These are phyloP conservation scores for Ceraclea dissimilis DNA, from an alignment of 2,888 invertebrate genomes.

Conservation along the genomic window DNA sequence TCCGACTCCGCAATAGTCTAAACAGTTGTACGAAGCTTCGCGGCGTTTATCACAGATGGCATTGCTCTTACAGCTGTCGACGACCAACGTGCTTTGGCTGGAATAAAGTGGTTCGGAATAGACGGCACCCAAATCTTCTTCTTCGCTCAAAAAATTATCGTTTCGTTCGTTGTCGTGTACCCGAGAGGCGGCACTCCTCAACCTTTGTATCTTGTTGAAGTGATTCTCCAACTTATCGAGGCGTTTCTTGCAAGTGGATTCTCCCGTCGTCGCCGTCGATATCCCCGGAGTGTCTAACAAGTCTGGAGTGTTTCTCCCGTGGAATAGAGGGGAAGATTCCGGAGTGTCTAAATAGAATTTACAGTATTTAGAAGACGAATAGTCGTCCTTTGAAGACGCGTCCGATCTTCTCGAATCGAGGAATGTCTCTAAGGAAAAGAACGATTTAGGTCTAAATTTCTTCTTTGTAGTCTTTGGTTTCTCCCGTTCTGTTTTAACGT, in stretches of 20 bases:
- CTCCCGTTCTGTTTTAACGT: not conserved
- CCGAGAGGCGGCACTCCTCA: constrained; percentile 33
- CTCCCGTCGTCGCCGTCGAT: constrained; percentile 35
- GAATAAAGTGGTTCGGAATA: constrained; percentile 45
- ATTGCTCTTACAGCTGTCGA: constrained; percentile 27
- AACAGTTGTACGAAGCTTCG: constrained; percentile 6
- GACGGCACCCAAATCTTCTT: constrained; percentile 39
- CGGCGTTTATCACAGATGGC: not conserved
- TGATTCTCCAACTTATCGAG: constrained; percentile 46
- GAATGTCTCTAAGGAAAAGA: constrained; percentile 47
- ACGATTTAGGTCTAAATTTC: constrained; percentile 37
- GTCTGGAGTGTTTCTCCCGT: constrained; percentile 43
- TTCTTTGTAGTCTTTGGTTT: constrained; percentile 36
- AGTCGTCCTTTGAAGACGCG: constrained; percentile 45
- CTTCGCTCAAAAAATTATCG: constrained; percentile 32
- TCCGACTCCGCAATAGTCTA: not conserved
- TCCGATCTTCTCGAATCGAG: constrained; percentile 47
- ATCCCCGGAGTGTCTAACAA: constrained; percentile 43
- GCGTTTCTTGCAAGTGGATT: constrained; percentile 40
- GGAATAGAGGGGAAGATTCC: constrained; percentile 45
- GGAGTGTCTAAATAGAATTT: constrained; percentile 46
- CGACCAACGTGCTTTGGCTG: constrained; percentile 44
- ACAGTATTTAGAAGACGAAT: constrained; percentile 47
- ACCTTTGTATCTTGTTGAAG: constrained; percentile 40
- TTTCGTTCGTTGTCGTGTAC: constrained; percentile 42